Evolutionary conservation across 2,113 vertebrate genomes (phyloP), one percentile per base, ranked within the genome.

Genomic region (Thryonomys swinderianus): DNA sequence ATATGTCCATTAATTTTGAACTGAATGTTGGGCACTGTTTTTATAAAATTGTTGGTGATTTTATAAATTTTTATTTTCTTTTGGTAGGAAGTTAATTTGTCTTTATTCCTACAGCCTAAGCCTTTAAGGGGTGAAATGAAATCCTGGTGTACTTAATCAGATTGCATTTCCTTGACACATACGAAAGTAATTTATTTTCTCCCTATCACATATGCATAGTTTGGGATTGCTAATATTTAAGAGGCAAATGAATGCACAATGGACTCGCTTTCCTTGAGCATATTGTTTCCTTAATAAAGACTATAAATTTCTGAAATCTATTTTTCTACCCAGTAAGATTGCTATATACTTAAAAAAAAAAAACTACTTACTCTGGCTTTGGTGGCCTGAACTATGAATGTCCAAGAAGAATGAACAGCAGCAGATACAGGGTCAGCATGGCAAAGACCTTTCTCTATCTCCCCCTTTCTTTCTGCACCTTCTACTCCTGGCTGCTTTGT

Each of bases 1-100:
- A 57, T 57, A 57, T 87, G 9, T 10, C 14, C 69, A 34, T 76
- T 92, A 23, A 88, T 88, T 94, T 95, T 69, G n/a, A 21, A 57
- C 51, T 67, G 45, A 62, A 42, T 94, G 2, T 80, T 90, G 13
- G 30, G 69, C 5, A 88, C 59, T 91, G 14, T 62, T 30, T 76
- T 45, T 91, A 45, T 85, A 93, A 96, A 92, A 64, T 88, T 91
- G 14, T 81, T 85, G 12, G 7, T 66, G 14, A 88, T 85, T 8
- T 61, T 87, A 69, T 88, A 88, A 81, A 94, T 32, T 14, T 95
- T 34, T 42, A 95, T 95, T 87, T 40, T 71, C 34, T 80, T 90
- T 88, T 94, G 30, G 16, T 87, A 84, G 25, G 32, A 86, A 85
- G 37, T 71, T 82, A 62, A 85, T 93, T 81, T 88, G 7, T 69